phyloP scores from a whole-genome alignment of 1,140 invertebrate genomes.

The Listronotus oregonensis region DNA sequence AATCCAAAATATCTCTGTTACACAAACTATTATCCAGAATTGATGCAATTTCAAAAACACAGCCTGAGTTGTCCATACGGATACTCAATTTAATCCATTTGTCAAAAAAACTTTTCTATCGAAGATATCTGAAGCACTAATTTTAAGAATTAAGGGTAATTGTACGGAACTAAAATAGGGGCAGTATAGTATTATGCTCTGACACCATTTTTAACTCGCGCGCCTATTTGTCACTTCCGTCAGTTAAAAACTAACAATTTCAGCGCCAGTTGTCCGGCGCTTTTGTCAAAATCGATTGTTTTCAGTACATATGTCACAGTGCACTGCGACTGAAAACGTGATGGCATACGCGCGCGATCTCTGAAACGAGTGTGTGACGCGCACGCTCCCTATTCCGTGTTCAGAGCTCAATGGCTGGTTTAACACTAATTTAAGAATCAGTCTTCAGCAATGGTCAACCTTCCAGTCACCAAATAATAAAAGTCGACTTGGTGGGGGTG shows the following conservation, averaged over 20 bases:
- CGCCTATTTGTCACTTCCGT: slow-evolving; percentile 6
- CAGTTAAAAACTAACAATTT: slow-evolving; percentile 4
- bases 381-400: slow-evolving; percentile 11
- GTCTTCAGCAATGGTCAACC: slow-evolving; percentile 34
- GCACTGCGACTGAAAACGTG: slow-evolving; percentile 19
- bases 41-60: slow-evolving; percentile 5
- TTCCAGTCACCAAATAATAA: slow-evolving; percentile 38
- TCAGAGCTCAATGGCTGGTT: slow-evolving; percentile 19
- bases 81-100: slow-evolving; percentile 7
- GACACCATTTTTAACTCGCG: no score
- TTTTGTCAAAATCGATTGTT: not conserved
- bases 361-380: slow-evolving; percentile 16
- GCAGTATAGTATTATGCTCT: not conserved
- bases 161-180: slow-evolving; percentile 4
- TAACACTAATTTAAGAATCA: slow-evolving; percentile 32
- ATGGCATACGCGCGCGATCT: slow-evolving; percentile 21
- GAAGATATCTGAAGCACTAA: slow-evolving; percentile 1
- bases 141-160: not conserved
- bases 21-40: slow-evolving; percentile 26
- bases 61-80: not conserved
- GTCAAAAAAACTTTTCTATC: slow-evolving; percentile 1
- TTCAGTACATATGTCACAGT: slow-evolving; percentile 26
- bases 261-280: not conserved
- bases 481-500: slow-evolving; percentile 21
- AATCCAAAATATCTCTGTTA: slow-evolving; percentile 28